phyloP scores from a whole-genome alignment of 92 coral and sea anemone genomes.

The Zoanthus solanderi region DNA sequence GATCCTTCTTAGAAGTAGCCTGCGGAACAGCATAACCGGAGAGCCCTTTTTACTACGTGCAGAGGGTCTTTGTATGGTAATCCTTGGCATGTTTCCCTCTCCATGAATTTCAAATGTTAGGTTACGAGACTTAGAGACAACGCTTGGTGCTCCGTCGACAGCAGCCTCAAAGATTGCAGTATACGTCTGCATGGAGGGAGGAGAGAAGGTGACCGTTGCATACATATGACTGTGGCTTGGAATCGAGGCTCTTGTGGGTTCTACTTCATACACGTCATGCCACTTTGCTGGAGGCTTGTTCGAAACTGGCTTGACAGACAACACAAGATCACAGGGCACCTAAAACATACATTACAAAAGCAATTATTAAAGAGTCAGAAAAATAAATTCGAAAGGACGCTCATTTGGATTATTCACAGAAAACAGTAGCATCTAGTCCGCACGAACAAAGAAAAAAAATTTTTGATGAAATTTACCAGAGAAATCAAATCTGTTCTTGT shows the following conservation, averaged over 20 bases:
- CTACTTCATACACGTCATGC: slow-evolving; percentile 97
- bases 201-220: slow-evolving; percentile 88
- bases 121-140: slow-evolving; percentile 93
- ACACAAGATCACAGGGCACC: slow-evolving; percentile 95
- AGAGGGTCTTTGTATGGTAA: slow-evolving; percentile 83
- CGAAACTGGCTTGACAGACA: slow-evolving; percentile 95
- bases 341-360: slow-evolving; percentile 11
- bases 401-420: neutral
- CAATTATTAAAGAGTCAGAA: neutral
- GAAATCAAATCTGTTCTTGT: too few species aligned
- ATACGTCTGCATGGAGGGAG: slow-evolving; percentile 98
- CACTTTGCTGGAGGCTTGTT: slow-evolving; percentile 96
- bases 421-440: neutral
- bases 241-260: slow-evolving; percentile 93
- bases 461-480: too few species aligned
- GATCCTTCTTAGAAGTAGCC: slow-evolving; percentile 89
- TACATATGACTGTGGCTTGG: slow-evolving; percentile 93
- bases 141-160: slow-evolving; percentile 97
- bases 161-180: slow-evolving; percentile 95
- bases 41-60: slow-evolving; percentile 96
- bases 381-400: neutral
- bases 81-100: slow-evolving; percentile 97
- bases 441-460: too few species aligned
- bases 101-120: slow-evolving; percentile 97
- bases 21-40: slow-evolving; percentile 84